These are phyloP conservation scores for Neoascia interrupta DNA, from an alignment of 2,888 invertebrate genomes.

Conservation along the genomic window DNA sequence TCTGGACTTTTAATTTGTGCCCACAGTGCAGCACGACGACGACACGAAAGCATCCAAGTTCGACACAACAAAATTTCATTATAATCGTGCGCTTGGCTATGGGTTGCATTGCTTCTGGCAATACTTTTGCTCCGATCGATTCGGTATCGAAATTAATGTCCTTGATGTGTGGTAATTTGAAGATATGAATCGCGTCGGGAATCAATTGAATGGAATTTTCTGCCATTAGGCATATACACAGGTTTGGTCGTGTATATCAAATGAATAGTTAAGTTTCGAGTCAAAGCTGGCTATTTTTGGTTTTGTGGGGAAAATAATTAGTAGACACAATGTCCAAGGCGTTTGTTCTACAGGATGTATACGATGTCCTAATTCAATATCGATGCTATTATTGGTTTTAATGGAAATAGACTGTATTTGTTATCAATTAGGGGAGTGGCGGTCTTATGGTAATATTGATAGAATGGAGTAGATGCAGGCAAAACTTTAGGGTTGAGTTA, in stretches of 20 bases:
- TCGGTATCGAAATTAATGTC: slow-evolving; percentile 58
- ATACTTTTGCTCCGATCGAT: slow-evolving; percentile 41
- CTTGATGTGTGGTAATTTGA: slow-evolving; percentile 41
- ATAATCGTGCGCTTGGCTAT: slow-evolving; percentile 21
- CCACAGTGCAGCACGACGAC: slow-evolving; percentile 7
- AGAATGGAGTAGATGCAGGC: too few species aligned
- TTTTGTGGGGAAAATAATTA: slow-evolving; percentile 32
- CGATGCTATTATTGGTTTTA: not conserved
- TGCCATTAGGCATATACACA: too few species aligned
- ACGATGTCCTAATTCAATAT: slow-evolving; percentile 23
- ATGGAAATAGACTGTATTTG: not conserved
- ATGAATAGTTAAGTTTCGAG: slow-evolving; percentile 10
- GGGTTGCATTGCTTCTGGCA: slow-evolving; percentile 34
- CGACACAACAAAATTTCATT: not conserved
- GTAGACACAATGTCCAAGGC: not conserved
- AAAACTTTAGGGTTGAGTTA: too few species aligned
- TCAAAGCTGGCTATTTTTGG: not conserved
- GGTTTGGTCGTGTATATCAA: too few species aligned
- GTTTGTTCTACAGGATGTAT: not conserved
- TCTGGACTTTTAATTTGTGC: slow-evolving; percentile 61
- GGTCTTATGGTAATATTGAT: too few species aligned
- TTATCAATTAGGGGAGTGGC: slow-evolving; percentile 21
- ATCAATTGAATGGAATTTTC: slow-evolving; percentile 55
- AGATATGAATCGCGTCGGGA: slow-evolving; percentile 39
- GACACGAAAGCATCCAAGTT: slow-evolving; percentile 29